Evolutionary conservation across 1,140 invertebrate genomes (phyloP).

Genomic region (Periplaneta americana): DNA sequence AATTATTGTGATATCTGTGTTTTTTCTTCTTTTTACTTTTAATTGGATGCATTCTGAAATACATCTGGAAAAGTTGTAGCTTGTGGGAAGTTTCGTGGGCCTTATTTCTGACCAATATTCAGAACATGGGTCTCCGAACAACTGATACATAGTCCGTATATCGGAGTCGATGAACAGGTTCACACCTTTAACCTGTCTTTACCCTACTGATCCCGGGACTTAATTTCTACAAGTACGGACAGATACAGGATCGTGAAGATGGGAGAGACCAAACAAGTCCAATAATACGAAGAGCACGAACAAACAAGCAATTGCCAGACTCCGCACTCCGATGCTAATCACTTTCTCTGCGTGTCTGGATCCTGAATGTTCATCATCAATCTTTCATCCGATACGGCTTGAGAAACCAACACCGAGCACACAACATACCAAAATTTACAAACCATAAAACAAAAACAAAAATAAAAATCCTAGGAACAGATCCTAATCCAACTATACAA

Average conservation of each 20-base stretch:
- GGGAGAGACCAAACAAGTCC: neutral
- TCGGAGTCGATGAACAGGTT: too few species aligned
- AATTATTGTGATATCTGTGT: too few species aligned
- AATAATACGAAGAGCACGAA: neutral
- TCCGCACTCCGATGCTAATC: neutral
- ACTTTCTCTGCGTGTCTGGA: neutral
- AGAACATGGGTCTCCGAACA: too few species aligned
- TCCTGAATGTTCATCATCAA: neutral
- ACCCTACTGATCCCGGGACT: neutral
- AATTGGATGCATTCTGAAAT: too few species aligned
- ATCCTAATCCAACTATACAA: too few species aligned
- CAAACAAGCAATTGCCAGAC: neutral
- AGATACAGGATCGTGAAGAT: neutral
- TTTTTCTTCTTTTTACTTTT: too few species aligned
- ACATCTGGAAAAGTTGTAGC: too few species aligned
- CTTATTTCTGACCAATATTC: too few species aligned
- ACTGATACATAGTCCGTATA: too few species aligned
- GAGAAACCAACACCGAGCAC: neutral
- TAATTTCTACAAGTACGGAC: neutral
- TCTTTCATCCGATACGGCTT: neutral
- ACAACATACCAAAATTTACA: neutral
- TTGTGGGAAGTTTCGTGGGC: too few species aligned
- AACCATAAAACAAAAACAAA: neutral
- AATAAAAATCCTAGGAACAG: too few species aligned
- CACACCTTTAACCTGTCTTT: neutral